Evolutionary conservation across 1,140 invertebrate species (phyloP).

Genomic region (Aporrectodea caliginosa): DNA sequence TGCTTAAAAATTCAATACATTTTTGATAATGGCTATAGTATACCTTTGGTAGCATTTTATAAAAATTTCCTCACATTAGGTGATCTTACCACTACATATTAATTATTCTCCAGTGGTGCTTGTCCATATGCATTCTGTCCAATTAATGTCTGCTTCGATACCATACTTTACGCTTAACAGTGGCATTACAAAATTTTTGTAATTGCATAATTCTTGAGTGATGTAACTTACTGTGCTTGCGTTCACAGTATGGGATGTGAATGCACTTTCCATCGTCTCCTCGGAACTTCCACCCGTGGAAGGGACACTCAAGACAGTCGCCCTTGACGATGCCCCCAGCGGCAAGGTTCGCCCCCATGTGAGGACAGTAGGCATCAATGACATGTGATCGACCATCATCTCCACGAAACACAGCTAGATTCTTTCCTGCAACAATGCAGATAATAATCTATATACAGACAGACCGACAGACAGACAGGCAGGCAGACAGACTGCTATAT

Average conservation of each 20-base stretch:
- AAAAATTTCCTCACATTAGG: too few species aligned
- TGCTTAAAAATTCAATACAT: too few species aligned
- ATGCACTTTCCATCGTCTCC: conserved; percentile 69
- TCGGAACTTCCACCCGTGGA: conserved; percentile 78
- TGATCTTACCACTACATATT: too few species aligned
- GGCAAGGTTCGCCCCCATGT: conserved; percentile 79
- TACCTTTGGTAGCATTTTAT: too few species aligned
- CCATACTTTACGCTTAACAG: too few species aligned
- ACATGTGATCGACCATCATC: conserved; percentile 62
- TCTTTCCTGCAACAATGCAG: conserved; percentile 62
- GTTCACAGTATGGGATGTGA: conserved; percentile 64
- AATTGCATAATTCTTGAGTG: too few species aligned
- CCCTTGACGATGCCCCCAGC: conserved; percentile 72
- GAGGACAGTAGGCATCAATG: conserved; percentile 81
- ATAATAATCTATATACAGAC: not conserved
- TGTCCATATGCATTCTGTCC: too few species aligned
- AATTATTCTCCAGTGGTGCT: too few species aligned
- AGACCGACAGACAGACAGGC: not conserved
- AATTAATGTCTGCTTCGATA: too few species aligned
- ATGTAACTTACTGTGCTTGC: conserved; percentile 26
- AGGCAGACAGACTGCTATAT: not conserved
- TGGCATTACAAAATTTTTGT: too few species aligned
- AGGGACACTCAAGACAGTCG: conserved; percentile 76
- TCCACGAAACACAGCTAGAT: conserved; percentile 71
- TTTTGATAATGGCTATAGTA: too few species aligned